phyloP scores from a whole-genome alignment of 1,140 invertebrate species.

The Anthonomus grandis region DNA sequence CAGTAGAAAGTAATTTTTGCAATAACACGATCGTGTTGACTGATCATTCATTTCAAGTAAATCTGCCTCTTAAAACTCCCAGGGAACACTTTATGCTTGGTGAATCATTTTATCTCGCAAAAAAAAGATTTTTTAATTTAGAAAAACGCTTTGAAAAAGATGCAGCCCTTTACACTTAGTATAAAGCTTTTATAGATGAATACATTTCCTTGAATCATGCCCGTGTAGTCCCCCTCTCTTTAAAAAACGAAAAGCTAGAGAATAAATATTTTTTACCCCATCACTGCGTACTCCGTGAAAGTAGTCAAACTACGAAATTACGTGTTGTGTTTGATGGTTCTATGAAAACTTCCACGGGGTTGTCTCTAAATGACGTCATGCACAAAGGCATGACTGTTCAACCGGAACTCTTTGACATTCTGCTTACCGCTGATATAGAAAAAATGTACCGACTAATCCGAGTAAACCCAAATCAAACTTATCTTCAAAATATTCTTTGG shows the following conservation, averaged over 20 bases:
- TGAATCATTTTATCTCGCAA: no score
- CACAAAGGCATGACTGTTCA: slow-evolving; percentile 27
- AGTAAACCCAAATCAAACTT: slow-evolving; percentile 3
- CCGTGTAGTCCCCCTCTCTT: no score
- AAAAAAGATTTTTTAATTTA: no score
- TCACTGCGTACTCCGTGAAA: no score
- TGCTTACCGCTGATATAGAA: slow-evolving; percentile 10
- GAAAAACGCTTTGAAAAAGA: no score
- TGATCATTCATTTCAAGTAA: slow-evolving; percentile 11
- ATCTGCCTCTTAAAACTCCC: slow-evolving; percentile 7
- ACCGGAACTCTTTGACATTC: slow-evolving; percentile 15
- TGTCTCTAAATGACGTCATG: slow-evolving; percentile 37
- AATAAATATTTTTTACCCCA: no score
- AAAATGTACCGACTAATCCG: slow-evolving; percentile 14
- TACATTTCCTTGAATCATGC: no score
- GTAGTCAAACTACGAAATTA: slow-evolving; percentile 44
- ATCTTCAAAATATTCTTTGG: slow-evolving; percentile 38
- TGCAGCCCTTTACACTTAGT: no score
- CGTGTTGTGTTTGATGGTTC: slow-evolving; percentile 42
- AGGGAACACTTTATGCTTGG: no score
- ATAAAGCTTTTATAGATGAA: slow-evolving; percentile 10
- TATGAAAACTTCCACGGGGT: slow-evolving; percentile 28
- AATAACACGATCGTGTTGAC: no score
- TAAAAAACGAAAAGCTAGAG: no score
- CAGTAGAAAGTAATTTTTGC: no score